These are phyloP conservation scores for Amphiprion percula DNA, from an alignment of 2,113 vertebrate species.

Conservation along the genomic window DNA sequence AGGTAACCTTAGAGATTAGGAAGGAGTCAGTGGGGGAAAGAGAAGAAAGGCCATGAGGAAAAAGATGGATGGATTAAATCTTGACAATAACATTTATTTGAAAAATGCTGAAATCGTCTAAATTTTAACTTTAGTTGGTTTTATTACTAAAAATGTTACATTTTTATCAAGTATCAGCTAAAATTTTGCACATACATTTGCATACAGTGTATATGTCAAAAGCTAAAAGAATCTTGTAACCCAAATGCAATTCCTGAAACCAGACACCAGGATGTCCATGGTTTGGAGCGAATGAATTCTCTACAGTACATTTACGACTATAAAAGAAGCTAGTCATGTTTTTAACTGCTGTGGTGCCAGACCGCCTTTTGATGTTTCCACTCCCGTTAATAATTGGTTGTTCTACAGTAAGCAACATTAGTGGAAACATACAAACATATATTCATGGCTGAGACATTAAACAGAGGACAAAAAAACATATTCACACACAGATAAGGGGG, in stretches of 20 bases:
- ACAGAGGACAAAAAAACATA: constrained; percentile 57
- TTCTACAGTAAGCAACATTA: constrained; percentile 18
- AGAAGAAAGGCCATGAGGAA: background rate
- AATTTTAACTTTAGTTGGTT: background rate
- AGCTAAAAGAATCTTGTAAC: background rate
- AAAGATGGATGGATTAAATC: background rate
- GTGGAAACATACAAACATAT: constrained; percentile 35
- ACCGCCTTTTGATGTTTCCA: background rate
- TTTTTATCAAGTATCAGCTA: background rate
- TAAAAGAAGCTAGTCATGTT: background rate
- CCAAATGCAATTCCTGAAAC: constrained; percentile 8
- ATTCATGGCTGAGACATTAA: constrained; percentile 39
- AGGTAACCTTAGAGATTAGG: constrained; percentile 64
- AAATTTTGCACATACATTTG: background rate
- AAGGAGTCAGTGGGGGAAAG: constrained; percentile 28
- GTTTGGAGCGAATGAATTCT: constrained; percentile 1
- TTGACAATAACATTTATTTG: background rate
- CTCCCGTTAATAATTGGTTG: constrained; percentile 5
- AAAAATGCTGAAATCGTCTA: background rate
- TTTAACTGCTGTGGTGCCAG: background rate
- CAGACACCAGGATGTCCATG: constrained; percentile 13
- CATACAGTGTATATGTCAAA: background rate
- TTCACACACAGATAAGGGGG: constrained; percentile 67
- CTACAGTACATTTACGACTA: constrained; percentile 1
- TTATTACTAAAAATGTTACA: background rate